phyloP scores from a whole-genome alignment of 2,113 vertebrate genomes.

The Turnix velox region DNA sequence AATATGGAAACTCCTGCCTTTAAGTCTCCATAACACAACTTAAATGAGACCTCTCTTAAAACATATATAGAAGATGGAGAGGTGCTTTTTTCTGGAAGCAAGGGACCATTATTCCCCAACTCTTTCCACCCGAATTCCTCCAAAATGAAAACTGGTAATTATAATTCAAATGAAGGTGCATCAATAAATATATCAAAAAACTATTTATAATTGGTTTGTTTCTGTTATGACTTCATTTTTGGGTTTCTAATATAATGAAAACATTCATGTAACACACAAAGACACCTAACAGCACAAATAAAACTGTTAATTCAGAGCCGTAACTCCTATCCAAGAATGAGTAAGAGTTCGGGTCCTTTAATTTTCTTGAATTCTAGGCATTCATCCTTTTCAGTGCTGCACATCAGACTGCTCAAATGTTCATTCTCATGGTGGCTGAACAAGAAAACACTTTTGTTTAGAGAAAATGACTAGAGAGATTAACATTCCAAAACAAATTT shows the following conservation, averaged over 20 bases:
- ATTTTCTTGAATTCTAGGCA: neutral
- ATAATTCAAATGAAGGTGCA: neutral
- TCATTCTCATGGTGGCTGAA: neutral
- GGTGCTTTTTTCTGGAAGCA: neutral
- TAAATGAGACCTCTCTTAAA: neutral
- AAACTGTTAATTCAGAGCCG: neutral
- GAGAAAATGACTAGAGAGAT: neutral
- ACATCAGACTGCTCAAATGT: neutral
- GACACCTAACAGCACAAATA: neutral
- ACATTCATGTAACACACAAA: neutral
- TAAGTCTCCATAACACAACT: neutral
- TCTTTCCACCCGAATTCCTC: neutral
- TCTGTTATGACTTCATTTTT: neutral
- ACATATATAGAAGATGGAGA: neutral
- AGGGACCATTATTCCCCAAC: neutral
- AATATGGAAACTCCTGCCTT: neutral
- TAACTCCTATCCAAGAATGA: neutral
- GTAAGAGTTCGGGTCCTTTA: neutral
- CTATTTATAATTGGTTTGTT: neutral
- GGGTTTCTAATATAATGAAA: neutral
- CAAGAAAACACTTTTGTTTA: neutral
- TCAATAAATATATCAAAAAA: neutral
- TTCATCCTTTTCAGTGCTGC: neutral
- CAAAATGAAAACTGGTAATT: neutral
- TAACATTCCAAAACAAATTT: neutral